Evolutionary conservation across 2,888 invertebrate species (phyloP).

Genomic region (Lumbricus terrestris): DNA sequence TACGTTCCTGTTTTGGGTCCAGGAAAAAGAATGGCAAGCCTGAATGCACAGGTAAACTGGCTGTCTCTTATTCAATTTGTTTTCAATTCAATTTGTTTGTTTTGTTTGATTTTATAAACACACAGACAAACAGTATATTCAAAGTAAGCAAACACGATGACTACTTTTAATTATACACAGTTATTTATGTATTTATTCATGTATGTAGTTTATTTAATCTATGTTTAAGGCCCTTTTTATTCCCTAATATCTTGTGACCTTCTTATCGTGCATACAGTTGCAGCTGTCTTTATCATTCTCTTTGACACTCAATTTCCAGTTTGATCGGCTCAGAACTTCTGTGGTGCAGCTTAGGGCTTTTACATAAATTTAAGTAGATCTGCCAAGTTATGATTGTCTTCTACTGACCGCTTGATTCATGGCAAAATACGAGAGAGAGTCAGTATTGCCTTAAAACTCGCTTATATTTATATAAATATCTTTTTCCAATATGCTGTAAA

Average conservation of each 20-base stretch:
- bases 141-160: too few species aligned
- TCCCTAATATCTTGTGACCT: neutral
- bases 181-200: too few species aligned
- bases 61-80: too few species aligned
- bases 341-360: neutral
- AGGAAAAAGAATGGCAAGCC: conserved; percentile 38
- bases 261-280: neutral
- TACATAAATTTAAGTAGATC: neutral
- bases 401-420: neutral
- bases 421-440: too few species aligned
- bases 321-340: neutral
- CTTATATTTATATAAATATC: neutral
- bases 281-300: neutral
- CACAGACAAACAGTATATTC: too few species aligned
- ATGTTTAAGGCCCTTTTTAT: neutral
- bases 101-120: too few species aligned
- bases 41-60: conserved; percentile 40
- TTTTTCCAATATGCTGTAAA: neutral
- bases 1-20: neutral
- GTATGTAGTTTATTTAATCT: neutral
- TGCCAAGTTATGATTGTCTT: neutral
- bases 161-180: too few species aligned
- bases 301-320: neutral
- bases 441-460: neutral
- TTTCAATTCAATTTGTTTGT: too few species aligned